These are phyloP conservation scores for Megalops atlanticus DNA, from an alignment of 2,113 vertebrate species.

Conservation along the genomic window DNA sequence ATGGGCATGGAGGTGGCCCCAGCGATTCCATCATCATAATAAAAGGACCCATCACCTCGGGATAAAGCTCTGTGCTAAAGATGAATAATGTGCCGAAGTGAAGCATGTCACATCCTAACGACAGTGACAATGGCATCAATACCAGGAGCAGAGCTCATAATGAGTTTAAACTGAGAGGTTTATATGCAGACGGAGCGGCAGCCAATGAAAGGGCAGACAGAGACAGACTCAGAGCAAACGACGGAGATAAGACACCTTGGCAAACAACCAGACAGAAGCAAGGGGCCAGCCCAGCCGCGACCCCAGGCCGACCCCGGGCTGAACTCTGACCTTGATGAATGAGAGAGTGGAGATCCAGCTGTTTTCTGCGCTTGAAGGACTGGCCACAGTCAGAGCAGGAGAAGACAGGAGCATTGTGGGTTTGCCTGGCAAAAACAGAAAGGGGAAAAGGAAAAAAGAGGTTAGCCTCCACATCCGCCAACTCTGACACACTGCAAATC, in stretches of 20 bases:
- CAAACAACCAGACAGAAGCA: neutral
- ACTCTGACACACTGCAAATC: too few species aligned
- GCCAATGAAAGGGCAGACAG: neutral
- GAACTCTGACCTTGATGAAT: slow-evolving; percentile 73
- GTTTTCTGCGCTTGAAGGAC: slow-evolving; percentile 81
- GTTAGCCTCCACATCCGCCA: neutral
- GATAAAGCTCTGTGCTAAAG: neutral
- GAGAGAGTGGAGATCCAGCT: slow-evolving; percentile 85
- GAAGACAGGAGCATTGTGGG: slow-evolving; percentile 87
- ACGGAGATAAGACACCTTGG: neutral
- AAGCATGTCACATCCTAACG: too few species aligned
- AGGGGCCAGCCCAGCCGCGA: neutral
- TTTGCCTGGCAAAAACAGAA: slow-evolving; percentile 64
- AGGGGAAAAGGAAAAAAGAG: neutral
- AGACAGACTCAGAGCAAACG: neutral
- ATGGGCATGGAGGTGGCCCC: too few species aligned
- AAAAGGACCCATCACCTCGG: too few species aligned
- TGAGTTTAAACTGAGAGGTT: too few species aligned
- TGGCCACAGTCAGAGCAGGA: slow-evolving; percentile 80
- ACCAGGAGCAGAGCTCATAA: too few species aligned
- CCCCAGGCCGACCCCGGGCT: too few species aligned
- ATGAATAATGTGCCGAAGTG: too few species aligned
- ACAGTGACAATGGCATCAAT: too few species aligned
- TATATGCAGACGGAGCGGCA: neutral
- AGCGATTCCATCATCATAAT: too few species aligned